These are phyloP conservation scores for Balaeniceps rex DNA, from an alignment of 2,113 vertebrate species.

Conservation along the genomic window DNA sequence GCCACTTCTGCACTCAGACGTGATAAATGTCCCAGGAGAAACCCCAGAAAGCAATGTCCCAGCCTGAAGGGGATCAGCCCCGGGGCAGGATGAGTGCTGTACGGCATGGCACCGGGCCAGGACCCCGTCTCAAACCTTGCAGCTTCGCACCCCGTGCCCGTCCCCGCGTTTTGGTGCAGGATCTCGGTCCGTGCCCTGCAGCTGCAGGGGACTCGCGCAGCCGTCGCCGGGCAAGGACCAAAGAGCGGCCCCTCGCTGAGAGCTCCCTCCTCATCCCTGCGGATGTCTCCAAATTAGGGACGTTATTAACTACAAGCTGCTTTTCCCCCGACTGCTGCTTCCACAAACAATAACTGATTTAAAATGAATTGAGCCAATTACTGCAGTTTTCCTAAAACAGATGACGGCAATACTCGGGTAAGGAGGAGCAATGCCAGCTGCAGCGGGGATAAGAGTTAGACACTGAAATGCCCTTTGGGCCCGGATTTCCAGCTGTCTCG, in stretches of 20 bases:
- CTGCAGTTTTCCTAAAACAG: neutral
- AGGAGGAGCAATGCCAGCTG: constrained; percentile 36
- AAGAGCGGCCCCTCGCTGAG: rapidly evolving
- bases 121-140: neutral
- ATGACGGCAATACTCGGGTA: neutral
- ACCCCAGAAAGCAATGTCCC: neutral
- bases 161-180: neutral
- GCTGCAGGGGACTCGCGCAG: neutral
- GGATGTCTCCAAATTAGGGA: neutral
- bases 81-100: neutral
- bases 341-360: constrained; percentile 37
- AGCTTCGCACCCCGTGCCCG: rapidly evolving
- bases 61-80: neutral
- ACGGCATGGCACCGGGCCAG: rapidly evolving
- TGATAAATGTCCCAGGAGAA: neutral
- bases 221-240: neutral
- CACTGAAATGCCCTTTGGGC: constrained; percentile 11
- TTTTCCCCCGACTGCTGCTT: constrained; percentile 22
- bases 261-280: neutral
- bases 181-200: neutral
- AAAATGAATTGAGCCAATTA: constrained; percentile 62
- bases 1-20: neutral
- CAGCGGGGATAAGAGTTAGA: neutral
- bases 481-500: neutral
- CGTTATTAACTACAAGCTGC: constrained; percentile 3